Conservation (phyloP, 2,113 vertebrate species). For the Phrynosoma blainvillii region DNA sequence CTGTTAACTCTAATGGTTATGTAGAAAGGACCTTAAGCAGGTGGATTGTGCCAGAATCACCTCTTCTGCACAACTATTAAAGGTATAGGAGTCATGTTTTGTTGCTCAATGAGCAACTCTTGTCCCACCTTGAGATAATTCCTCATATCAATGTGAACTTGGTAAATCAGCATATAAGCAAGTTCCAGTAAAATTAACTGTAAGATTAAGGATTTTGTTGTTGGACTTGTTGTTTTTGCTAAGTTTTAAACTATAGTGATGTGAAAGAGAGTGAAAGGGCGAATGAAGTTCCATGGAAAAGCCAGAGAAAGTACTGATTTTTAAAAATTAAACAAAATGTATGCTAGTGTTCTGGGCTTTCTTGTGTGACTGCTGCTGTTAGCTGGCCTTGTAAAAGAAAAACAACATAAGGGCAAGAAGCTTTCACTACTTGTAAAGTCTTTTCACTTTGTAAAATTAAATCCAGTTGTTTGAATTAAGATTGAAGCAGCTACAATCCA, state of each 20-base stretch:
- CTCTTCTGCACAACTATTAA: too few relatives aligned
- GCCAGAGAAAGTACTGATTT: neutral
- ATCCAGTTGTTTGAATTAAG: slow-evolving; percentile 48
- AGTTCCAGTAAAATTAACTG: too few relatives aligned
- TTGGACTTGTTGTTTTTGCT: too few relatives aligned
- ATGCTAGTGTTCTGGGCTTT: slow-evolving; percentile 19
- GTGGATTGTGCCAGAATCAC: too few relatives aligned
- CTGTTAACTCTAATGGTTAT: too few relatives aligned
- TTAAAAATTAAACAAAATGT: neutral
- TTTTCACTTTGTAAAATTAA: slow-evolving; percentile 56
- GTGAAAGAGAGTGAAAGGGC: neutral
- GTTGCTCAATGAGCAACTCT: too few relatives aligned
- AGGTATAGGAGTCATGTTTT: too few relatives aligned
- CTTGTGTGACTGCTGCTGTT: slow-evolving; percentile 46
- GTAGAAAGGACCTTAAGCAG: too few relatives aligned
- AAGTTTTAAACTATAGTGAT: neutral
- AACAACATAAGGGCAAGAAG: slow-evolving; percentile 12
- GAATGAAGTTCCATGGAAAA: neutral
- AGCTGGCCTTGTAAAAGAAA: slow-evolving; percentile 53
- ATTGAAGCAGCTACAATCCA: neutral
- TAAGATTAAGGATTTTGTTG: too few relatives aligned
- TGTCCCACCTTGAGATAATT: too few relatives aligned
- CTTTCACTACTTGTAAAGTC: slow-evolving; percentile 55
- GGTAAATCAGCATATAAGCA: too few relatives aligned
- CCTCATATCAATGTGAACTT: too few relatives aligned